Evolutionary conservation across 2,113 vertebrate species (phyloP), one percentile per base, ranked within the genome.

Genomic region (Macrotis lagotis): DNA sequence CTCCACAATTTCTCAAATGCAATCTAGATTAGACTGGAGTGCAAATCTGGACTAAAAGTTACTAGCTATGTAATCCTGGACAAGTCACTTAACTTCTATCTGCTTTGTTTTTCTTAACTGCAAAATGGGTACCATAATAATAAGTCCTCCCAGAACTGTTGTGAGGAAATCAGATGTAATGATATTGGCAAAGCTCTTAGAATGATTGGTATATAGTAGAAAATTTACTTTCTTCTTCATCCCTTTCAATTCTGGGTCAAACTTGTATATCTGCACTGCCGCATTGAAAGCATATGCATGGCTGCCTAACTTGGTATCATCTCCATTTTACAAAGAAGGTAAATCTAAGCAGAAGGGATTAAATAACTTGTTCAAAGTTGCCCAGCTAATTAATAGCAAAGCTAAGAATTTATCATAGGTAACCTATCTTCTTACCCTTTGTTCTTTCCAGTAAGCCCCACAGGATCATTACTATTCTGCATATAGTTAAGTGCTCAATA

Each of bases 351-450:
- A 51, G 25, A 91, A 31, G 89, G 19, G 50, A 88, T 74, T 16
- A 1, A 10, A 37, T 26, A 28, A 90, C 9, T 89, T 91, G 59
- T n/a, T 22, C 89, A 16, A 31, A 10, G 2, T 66, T 66, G 1
- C 28, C 31, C 31, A 66, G 11, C 16, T 59, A 59, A 31, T 59
- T 37, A 66, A 12, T 31, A 66, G 28, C 6, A 47, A 44, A n/a
- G 14, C 88, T 91, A 88, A 94, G 26, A 49, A 48, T 25, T 48
- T 28, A 92, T 66, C 26, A 11, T 31, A 94, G 66, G 48, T 91
- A 50, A 91, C 48, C 95, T 88, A 51, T 66, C 59, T 93, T 92
- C 59, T 49, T 91, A 26, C 92, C 31, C 59, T 92, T 89, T 53
- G 90, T 48, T 94, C 92, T 94, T 25, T 47, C 4, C 16, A 37